Base-by-base conservation (phyloP, 2,888 invertebrate species). In the Criorhina ranunculi region DNA sequence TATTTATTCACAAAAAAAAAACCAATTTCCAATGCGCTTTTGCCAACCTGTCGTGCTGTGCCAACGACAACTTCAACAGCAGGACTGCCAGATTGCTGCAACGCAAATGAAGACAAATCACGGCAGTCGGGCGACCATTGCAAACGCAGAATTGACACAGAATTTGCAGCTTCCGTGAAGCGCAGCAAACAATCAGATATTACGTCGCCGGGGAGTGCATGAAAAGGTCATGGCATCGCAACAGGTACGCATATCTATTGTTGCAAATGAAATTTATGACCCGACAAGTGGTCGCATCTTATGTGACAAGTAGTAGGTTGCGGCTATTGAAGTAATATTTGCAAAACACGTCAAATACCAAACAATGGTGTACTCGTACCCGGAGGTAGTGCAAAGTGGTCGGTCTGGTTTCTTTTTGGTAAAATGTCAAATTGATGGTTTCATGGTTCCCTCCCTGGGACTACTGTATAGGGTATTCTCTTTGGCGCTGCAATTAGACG, bases 91-190 rank as follows among this genome's bases (percentile, higher is more conserved):
- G 6, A 70, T 33, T 76, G 49, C 53, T 49, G 15, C 17, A 42
- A 24, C n/a, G 24, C 4, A 78, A 75, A 75, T 75, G 17, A 75
- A 79, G 83, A 80, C 69, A 85, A 55, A 46, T 85, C 69, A 46
- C 46, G 24, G 11, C 51, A 24, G 24, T 24, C 24, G 24, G 49
- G 11, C 17, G 17, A 6, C 12, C 12, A 44, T 2, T 51, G 46
- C 42, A 40, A 53, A 69, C 59, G 53, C n/a, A n/a, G n/a, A 67
- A 75, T 66, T 70, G 64, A 51, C 75, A 79, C 53, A 57, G 69
- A 66, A 75, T 64, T n/a, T 40, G 46, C 67, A 81, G 81, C 86
- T 86, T 81, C 86, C 81, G 81, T 86, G 76, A 86, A 86, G 67
- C 31, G 31, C n/a, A 53, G 31, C 24, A 57, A 76, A 70, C 66